Conservation (phyloP, 2,888 invertebrate genomes). For the Tenthredo scrophulariae region DNA sequence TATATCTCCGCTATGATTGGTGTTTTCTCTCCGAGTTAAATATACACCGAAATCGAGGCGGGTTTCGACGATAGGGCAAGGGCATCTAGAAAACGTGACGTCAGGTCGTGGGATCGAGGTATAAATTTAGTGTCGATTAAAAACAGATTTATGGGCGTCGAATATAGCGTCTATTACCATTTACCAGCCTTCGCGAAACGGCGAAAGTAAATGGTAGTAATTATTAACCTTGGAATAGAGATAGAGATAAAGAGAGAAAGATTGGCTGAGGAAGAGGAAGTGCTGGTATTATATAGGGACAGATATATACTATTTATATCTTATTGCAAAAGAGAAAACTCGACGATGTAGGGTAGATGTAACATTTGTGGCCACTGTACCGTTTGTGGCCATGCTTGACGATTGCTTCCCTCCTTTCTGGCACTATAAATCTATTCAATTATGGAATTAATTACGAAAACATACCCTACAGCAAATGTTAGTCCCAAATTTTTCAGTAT, state of each 20-base stretch:
- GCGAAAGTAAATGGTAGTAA: slow-evolving; percentile 2
- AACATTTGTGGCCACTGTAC: no score
- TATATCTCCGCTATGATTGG: neutral
- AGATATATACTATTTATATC: neutral
- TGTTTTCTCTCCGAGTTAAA: neutral
- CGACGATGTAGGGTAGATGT: no score
- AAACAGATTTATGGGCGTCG: slow-evolving; percentile 1
- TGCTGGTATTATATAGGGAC: neutral
- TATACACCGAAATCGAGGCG: neutral
- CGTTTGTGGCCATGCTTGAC: no score
- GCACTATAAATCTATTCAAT: no score
- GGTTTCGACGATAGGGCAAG: slow-evolving; percentile 2
- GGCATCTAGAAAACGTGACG: neutral
- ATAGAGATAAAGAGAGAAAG: neutral
- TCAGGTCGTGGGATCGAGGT: neutral
- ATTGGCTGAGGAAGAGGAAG: neutral
- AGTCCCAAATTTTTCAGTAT: no score
- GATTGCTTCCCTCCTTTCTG: no score
- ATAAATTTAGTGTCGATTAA: slow-evolving; percentile 5
- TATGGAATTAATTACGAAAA: no score
- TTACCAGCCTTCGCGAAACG: neutral
- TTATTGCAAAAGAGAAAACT: neutral
- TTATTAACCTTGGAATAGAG: neutral
- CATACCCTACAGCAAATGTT: no score
- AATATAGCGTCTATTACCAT: neutral